A percentile compares a stretch with the other conserved stretches of the same genome.
These are phyloP conservation scores for Lasioglossum morio DNA, from an alignment of 2,888 invertebrate species.

Conservation along the genomic window DNA sequence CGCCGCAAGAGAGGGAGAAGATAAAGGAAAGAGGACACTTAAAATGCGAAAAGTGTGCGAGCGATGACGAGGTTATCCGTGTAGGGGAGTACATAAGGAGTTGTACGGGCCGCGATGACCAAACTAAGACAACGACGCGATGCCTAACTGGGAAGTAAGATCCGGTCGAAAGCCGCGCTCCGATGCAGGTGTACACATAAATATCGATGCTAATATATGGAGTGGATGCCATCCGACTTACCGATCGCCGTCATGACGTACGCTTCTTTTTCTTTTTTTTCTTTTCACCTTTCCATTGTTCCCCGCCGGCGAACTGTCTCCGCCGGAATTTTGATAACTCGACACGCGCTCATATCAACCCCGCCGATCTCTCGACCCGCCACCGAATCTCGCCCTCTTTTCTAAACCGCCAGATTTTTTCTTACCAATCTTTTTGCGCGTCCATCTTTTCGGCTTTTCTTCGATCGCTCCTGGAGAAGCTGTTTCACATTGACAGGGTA, in stretches of 20 bases:
- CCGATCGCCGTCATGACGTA: constrained; percentile 67
- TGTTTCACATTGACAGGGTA: no score
- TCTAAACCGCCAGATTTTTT: background rate
- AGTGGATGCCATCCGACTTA: constrained; percentile 74
- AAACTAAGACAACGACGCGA: constrained; percentile 83
- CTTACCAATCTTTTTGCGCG: background rate
- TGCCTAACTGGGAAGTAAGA: constrained; percentile 84
- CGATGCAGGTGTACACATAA: constrained; percentile 84
- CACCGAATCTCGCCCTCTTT: background rate
- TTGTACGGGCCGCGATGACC: constrained; percentile 82
- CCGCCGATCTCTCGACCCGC: constrained; percentile 10
- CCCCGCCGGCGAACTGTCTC: constrained; percentile 13
- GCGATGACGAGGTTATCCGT: constrained; percentile 84
- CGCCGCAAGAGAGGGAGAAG: constrained; percentile 42
- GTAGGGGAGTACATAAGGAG: constrained; percentile 82
- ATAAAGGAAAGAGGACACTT: constrained; percentile 74
- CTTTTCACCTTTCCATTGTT: constrained; percentile 52
- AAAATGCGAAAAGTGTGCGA: constrained; percentile 83
- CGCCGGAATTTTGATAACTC: constrained; percentile 60
- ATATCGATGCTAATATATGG: constrained; percentile 83
- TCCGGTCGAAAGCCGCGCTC: constrained; percentile 82
- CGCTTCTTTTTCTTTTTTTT: constrained; percentile 42
- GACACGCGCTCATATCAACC: constrained; percentile 44
- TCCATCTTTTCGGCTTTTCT: no score
- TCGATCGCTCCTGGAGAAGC: background rate